A percentile compares a stretch with the other conserved stretches of the same genome.
These are phyloP conservation scores for Oxycera nigricornis DNA, from an alignment of 2,888 invertebrate genomes.

Conservation along the genomic window DNA sequence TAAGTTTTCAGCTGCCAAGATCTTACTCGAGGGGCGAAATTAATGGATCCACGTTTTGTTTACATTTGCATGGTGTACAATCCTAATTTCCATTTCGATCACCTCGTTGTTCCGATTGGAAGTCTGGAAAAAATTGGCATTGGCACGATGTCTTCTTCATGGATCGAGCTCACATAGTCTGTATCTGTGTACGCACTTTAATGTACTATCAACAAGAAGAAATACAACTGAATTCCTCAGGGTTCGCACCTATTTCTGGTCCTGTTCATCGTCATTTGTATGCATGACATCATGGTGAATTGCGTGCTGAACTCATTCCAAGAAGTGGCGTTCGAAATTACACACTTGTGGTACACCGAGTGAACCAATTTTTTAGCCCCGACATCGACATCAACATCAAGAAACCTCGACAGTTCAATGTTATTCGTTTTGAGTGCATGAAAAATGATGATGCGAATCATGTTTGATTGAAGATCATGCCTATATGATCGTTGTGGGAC, in stretches of 20 bases:
- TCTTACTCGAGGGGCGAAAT: not conserved
- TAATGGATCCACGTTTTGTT: not conserved
- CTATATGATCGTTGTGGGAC: too few relatives aligned
- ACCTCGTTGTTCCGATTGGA: not conserved
- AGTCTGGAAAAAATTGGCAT: not conserved
- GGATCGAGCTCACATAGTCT: too few relatives aligned
- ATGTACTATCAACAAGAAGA: not conserved
- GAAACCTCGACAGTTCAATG: conserved; percentile 14
- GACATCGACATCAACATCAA: not conserved
- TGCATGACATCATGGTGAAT: conserved; percentile 29
- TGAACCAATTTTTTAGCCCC: conserved; percentile 14
- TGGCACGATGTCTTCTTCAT: not conserved
- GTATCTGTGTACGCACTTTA: not conserved
- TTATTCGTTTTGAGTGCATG: not conserved
- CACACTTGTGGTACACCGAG: not conserved
- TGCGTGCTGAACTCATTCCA: conserved; percentile 25
- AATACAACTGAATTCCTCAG: not conserved
- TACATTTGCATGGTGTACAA: not conserved
- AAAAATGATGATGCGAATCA: conserved; percentile 6
- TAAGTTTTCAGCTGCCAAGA: not conserved
- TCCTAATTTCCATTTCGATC: not conserved
- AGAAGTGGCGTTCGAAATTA: conserved; percentile 21
- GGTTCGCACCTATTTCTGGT: conserved; percentile 6
- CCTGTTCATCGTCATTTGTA: conserved; percentile 25
- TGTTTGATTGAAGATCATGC: conserved; percentile 8